These are phyloP conservation scores for Neoarius graeffei DNA, from an alignment of 2,113 vertebrate species.

Conservation along the genomic window DNA sequence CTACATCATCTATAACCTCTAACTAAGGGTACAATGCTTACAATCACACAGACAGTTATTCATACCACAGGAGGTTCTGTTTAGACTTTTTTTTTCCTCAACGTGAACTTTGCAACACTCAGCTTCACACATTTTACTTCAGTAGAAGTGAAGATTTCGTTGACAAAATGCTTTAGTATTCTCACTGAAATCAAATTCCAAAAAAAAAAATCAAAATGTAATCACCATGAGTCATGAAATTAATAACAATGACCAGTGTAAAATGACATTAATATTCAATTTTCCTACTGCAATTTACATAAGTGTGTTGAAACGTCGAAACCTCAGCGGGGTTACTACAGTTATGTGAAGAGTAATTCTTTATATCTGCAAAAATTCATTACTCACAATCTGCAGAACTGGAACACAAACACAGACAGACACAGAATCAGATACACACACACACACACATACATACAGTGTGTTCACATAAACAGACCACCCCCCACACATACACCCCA, in stretches of 20 bases:
- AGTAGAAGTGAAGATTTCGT: not conserved
- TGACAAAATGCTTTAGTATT: not conserved
- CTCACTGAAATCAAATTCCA: not conserved
- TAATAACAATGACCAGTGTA: constrained; percentile 34
- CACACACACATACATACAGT: constrained; percentile 13
- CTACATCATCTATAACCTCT: constrained; percentile 8
- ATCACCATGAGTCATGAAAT: constrained; percentile 35
- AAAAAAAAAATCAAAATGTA: not conserved
- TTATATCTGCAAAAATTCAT: constrained; percentile 43
- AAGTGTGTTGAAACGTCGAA: constrained; percentile 39
- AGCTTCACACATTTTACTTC: not conserved
- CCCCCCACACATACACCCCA: constrained; percentile 32
- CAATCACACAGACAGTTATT: not conserved
- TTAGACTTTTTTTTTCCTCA: not conserved
- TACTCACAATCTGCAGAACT: constrained; percentile 45
- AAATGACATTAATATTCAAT: constrained; percentile 44
- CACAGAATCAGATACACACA: constrained; percentile 33
- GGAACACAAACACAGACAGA: constrained; percentile 28
- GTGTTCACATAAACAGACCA: not conserved
- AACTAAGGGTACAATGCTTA: not conserved
- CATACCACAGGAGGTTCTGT: not conserved
- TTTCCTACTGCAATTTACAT: constrained; percentile 42
- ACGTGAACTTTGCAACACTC: not conserved
- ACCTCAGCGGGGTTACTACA: constrained; percentile 35
- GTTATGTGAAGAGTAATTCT: constrained; percentile 17